Conservation (phyloP, 2,888 invertebrate genomes). For the Ptilodon capucinus region DNA sequence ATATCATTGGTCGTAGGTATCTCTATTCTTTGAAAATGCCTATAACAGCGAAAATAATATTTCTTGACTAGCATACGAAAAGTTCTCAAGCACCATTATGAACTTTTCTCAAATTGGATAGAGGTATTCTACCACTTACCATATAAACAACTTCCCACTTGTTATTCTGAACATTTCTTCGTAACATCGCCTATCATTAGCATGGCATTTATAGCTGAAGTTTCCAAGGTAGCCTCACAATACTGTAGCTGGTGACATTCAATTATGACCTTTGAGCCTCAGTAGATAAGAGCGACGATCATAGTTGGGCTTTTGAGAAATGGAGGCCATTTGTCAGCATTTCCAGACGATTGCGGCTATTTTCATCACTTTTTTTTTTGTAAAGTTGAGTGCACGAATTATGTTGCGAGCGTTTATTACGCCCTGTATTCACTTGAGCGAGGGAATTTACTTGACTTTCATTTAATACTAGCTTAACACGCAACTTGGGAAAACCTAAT, state of each 20-base stretch:
- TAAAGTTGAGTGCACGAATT: background rate
- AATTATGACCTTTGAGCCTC: constrained; percentile 3
- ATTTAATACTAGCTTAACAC: too few relatives aligned
- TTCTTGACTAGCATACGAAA: too few relatives aligned
- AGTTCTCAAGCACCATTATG: too few relatives aligned
- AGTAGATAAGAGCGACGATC: constrained; percentile 6
- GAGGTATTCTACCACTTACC: background rate
- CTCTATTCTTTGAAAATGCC: too few relatives aligned
- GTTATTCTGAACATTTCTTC: background rate
- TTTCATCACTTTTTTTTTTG: constrained; percentile 16
- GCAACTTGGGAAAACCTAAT: too few relatives aligned
- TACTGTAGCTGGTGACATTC: background rate
- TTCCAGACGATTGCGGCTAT: constrained; percentile 20
- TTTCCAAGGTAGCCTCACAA: background rate
- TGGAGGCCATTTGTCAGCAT: constrained; percentile 22
- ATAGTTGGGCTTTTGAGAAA: constrained; percentile 11
- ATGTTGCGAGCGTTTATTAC: too few relatives aligned
- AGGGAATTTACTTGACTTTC: too few relatives aligned
- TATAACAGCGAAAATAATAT: too few relatives aligned
- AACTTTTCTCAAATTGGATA: too few relatives aligned
- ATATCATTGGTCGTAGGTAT: too few relatives aligned
- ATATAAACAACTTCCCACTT: background rate
- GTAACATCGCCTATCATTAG: constrained; percentile 7
- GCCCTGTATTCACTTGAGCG: too few relatives aligned
- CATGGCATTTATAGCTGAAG: constrained; percentile 1